Evolutionary conservation across 2,888 invertebrate species (phyloP).

Genomic region (Rhogogaster chlorosoma): DNA sequence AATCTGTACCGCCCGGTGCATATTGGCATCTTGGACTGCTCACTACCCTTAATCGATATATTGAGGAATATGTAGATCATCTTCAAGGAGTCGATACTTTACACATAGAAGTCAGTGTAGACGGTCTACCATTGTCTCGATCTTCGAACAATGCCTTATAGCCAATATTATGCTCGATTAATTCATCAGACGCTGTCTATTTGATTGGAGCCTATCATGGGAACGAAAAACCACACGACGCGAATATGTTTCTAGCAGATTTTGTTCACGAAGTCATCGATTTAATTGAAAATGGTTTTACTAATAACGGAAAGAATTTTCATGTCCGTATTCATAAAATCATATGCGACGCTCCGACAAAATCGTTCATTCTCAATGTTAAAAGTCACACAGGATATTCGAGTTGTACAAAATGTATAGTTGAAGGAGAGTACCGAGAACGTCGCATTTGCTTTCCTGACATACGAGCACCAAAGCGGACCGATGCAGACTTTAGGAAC

Average conservation of each 20-base stretch:
- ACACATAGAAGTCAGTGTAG: slow-evolving; percentile 1
- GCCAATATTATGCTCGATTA: slow-evolving; percentile 34
- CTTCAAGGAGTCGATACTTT: neutral
- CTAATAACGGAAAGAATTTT: neutral
- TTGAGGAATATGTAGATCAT: slow-evolving; percentile 21
- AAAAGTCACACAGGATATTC: slow-evolving; percentile 29
- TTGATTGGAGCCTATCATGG: slow-evolving; percentile 19
- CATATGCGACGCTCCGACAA: slow-evolving; percentile 19
- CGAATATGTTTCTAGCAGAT: neutral
- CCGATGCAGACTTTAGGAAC: slow-evolving; percentile 5
- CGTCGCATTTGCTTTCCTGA: slow-evolving; percentile 29
- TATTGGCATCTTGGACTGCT: slow-evolving; percentile 43
- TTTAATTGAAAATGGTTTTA: neutral
- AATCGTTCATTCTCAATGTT: neutral
- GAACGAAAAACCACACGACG: slow-evolving; percentile 1
- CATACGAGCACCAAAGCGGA: neutral
- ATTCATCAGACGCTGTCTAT: slow-evolving; percentile 1
- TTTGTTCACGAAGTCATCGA: neutral
- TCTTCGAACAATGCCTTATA: slow-evolving; percentile 29
- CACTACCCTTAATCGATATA: neutral
- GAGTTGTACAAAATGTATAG: slow-evolving; percentile 10
- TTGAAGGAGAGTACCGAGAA: slow-evolving; percentile 13
- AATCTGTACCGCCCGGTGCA: slow-evolving; percentile 38
- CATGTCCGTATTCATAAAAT: neutral
- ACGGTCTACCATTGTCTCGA: slow-evolving; percentile 21